Base-by-base conservation (phyloP, 2,113 vertebrate genomes). In the Otus sunia region DNA sequence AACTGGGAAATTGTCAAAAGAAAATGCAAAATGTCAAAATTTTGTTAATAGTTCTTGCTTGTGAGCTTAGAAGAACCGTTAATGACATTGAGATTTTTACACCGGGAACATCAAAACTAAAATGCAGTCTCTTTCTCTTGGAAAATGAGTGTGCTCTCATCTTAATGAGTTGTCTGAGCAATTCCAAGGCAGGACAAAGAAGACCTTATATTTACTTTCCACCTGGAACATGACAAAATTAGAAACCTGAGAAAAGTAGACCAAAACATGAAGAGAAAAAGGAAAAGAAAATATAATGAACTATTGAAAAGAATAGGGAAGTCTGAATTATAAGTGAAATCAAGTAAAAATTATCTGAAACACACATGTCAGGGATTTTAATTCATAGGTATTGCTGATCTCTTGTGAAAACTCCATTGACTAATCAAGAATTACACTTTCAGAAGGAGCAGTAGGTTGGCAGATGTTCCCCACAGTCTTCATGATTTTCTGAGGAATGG, bases 1-100 rank as follows among this genome's bases (percentile, higher is more conserved):
- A 96, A 94, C 77, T 64, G 18, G 50, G 92, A 94, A 93, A 90
- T 90, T 94, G 96, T 97, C 95, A 96, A 80, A 94, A 85, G 92
- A 89, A 90, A 95, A 86, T 0, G 45, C 50, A 92, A 90, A 96
- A 55, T 86, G 93, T 93, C 94, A 94, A 71, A 90, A 80, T 90
- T 93, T 94, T 88, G 59, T 94, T 96, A 93, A 73, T 66, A 80
- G 71, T 66, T 88, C 81, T 62, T 73, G 58, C 92, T 83, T 88
- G 50, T 66, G 82, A 86, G 71, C 85, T 80, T 59, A 23, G 59
- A 86, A 90, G 67, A 76, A 22, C 58, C 26, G 0, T 59, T 97
- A 96, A 86, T 83, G 93, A 91, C 82, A 90, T 59, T 11, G 82
- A 93, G 82, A 77, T 86, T 94, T 95, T 94, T 88, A 62, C 0